Percentiles rank a stretch among this genome's conserved stretches.
Evolutionary conservation across 2,113 vertebrate species (phyloP).

Genomic region (Burhinus oedicnemus): DNA sequence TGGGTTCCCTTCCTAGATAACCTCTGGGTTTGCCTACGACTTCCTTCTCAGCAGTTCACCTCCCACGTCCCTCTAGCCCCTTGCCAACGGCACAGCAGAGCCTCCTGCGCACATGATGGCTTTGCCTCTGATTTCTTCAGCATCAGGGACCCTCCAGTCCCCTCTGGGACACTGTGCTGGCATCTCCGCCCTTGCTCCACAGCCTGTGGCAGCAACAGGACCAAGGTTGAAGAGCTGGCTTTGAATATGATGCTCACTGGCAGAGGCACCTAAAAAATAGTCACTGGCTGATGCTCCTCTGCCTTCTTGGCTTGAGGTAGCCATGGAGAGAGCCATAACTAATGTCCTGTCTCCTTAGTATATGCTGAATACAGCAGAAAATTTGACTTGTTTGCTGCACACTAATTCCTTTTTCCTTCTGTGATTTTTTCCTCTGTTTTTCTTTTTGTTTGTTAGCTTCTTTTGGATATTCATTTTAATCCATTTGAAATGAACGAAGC

Average conservation of each 20-base stretch:
- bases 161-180: neutral
- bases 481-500: neutral
- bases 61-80: neutral
- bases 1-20: neutral
- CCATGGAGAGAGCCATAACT: neutral
- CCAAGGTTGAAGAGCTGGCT: neutral
- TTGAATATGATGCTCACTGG: neutral
- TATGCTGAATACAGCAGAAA: neutral
- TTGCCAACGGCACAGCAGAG: neutral
- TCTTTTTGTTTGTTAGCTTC: neutral
- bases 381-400: neutral
- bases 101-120: neutral
- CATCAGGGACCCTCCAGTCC: accelerated
- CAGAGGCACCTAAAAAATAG: neutral
- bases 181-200: neutral
- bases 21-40: neutral
- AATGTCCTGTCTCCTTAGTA: neutral
- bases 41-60: neutral
- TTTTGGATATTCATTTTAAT: neutral
- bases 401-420: neutral
- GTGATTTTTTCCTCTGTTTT: neutral
- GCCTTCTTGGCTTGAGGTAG: neutral
- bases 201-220: neutral
- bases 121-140: neutral
- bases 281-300: accelerated